Base-by-base conservation (phyloP, 2,113 vertebrate genomes). In the Cyrtonyx montezumae region DNA sequence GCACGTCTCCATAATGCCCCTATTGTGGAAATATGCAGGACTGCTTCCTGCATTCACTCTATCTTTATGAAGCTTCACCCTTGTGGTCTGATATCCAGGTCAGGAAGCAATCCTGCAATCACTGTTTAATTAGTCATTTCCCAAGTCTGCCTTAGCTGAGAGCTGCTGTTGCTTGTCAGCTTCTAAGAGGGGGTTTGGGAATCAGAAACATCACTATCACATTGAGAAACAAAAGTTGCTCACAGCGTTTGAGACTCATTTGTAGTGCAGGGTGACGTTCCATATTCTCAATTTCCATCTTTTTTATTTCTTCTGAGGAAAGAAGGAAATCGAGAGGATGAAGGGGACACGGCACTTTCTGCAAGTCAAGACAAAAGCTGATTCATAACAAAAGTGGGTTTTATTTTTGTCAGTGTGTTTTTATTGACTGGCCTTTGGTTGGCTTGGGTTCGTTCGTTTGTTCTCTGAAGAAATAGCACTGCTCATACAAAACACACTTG, bases 21-120 rank as follows among this genome's bases (percentile, higher is more conserved):
- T 36, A 94, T 96, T 96, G 94, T 96, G 90, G 91, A 62, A 79
- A 71, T 23, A 80, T 48, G 88, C 92, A 82, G 95, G 84, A 5
- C 87, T 15, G 70, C 91, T 96, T 95, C 95, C 92, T 96, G 95
- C 84, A 3, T 5, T 88, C 92, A 26, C 93, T 94, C 87, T 49
- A 65, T 79, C 96, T 80, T 91, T 83, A 59, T 56, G 87, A 88
- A 95, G 95, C 93, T 91, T 95, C 94, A 79, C 93, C 94, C 94
- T 88, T 92, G 93, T 79, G 95, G 91, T 85, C 94, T 71, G 90
- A 86, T 92, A 91, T 61, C 73, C 91, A 61, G 91, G 90, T 75
- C 94, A 95, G 91, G 93, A 96, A 96, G 96, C 93, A 94, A 93
- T 94, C 91, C 94, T 78, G 95, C 93, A 94, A 96, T 96, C 95